phyloP scores from a whole-genome alignment of 2,797 vertebrate species.

The Spinus pinus region DNA sequence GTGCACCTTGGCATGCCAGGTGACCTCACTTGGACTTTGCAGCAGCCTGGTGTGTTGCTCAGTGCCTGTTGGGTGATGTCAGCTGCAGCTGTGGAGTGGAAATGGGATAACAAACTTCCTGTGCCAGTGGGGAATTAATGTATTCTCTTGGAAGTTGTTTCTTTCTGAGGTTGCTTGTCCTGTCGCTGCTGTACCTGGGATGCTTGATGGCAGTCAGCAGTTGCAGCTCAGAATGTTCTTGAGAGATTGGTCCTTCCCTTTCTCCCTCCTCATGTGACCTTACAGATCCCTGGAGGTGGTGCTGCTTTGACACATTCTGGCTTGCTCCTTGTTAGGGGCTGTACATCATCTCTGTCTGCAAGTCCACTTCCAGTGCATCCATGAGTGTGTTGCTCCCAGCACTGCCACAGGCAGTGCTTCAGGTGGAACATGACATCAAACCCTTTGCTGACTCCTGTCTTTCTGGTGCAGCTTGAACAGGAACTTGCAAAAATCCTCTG shows the following conservation, averaged over 20 bases:
- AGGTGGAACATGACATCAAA: not conserved
- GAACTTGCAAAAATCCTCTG: not conserved
- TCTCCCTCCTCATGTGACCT: not conserved
- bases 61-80: not conserved
- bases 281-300: not conserved
- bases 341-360: not conserved
- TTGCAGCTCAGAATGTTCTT: not conserved
- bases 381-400: accelerated
- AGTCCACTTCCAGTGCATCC: not conserved
- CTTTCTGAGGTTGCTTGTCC: not conserved
- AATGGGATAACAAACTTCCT: not conserved
- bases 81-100: not conserved
- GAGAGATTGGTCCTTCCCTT: not conserved
- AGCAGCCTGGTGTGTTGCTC: not conserved
- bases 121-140: not conserved
- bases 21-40: not conserved
- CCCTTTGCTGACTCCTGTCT: not conserved
- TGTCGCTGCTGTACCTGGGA: not conserved
- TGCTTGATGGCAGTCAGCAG: accelerated
- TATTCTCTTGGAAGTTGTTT: not conserved
- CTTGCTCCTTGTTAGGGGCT: accelerated
- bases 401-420: not conserved
- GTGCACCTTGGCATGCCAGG: accelerated
- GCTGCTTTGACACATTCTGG: not conserved
- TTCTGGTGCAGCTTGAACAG: not conserved